Evolutionary conservation across 2,888 invertebrate genomes (phyloP), one percentile per base, ranked within the genome.

Genomic region (Diaprepes abbreviatus): DNA sequence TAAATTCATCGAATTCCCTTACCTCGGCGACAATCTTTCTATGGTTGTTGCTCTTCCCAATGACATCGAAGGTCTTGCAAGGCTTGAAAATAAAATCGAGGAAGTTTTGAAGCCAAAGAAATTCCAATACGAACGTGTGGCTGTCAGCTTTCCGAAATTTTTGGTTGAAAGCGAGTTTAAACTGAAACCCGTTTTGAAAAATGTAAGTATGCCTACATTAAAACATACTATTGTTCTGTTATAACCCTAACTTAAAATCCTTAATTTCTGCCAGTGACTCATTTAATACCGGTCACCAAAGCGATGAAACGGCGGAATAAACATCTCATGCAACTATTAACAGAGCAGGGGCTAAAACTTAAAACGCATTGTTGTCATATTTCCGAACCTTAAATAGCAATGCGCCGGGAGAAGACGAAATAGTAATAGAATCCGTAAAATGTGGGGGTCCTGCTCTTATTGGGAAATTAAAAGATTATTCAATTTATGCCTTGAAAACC

Each of bases 1-100:
- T 3, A 77, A 81, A 72, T 79, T 80, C 55, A 63, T 83, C 50
- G 79, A 81, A 73, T 58, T 82, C 43, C 80, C 80, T 0, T 80
- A 80, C 63, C 12, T 70, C 55, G 78, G 77, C 40, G 71, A 62
- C 14, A 33, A 78, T 21, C 65, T 76, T 17, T 70, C 76, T 0
- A 78, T 79, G 76, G 75, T 75, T 5, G 73, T 79, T 36, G 77
- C 77, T 10, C 64, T 79, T 28, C 79, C 79, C 6, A 77, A 78
- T 24, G 70, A 77, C 57, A 75, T 67, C 19, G 74, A 78, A 19
- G 79, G 79, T 17, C 67, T 79, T 17, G 48, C 70, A 7, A 66
- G 64, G 14, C 24, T 77, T 7, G 78, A 77, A 65, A 64, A 65
- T 2, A 68, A 74, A 5, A 38, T 78, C 1, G 66, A 52, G 7